Base-by-base conservation (phyloP, 2,888 invertebrate genomes). In the Hemistola chrysoprasaria region DNA sequence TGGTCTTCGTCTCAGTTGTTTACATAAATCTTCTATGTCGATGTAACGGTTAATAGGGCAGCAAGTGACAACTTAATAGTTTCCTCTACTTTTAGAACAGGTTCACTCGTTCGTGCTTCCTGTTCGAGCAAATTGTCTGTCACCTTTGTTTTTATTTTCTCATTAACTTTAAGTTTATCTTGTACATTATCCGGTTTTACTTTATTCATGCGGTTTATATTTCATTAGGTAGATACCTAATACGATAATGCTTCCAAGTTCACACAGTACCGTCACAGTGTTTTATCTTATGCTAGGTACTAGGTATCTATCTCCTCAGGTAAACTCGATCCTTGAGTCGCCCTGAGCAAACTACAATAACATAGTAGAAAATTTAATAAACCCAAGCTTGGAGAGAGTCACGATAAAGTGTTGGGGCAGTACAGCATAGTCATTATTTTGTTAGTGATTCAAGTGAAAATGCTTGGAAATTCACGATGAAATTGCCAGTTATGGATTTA, bases 51-150 rank as follows among this genome's bases (percentile, higher is more conserved):
- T 78, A 73, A 82, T 78, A 75, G 73, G 61, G 56, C 60, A 63
- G 59, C 56, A 62, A 71, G 64, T 69, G 86, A 86, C 84, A 84
- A 78, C 66, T 85, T 86, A 80, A 86, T 85, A 76, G 83, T 77
- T 84, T 86, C 83, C 84, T 78, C 68, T 71, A 63, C 60, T 69
- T 72, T 66, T 71, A 73, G 71, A 72, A 69, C 59, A 56, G 58
- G 53, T 59, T 57, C 58, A 56, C 56, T 58, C 58, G 56, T 57
- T 60, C 56, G 59, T 52, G 55, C 50, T 66, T 69, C 71, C 69
- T 67, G 60, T 50, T 62, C 49, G 35, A 52, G 45, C 53, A 55
- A 57, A 62, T 53, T 53, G 53, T 40, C 45, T 49, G 47, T 60
- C 48, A 51, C 48, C 57, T 51, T 48, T 47, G 49, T 39, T 33